A percentile compares a stretch with the other conserved stretches of the same genome.
These are phyloP conservation scores for Odontomyia ornata DNA, from an alignment of 2,888 invertebrate genomes.

Conservation along the genomic window DNA sequence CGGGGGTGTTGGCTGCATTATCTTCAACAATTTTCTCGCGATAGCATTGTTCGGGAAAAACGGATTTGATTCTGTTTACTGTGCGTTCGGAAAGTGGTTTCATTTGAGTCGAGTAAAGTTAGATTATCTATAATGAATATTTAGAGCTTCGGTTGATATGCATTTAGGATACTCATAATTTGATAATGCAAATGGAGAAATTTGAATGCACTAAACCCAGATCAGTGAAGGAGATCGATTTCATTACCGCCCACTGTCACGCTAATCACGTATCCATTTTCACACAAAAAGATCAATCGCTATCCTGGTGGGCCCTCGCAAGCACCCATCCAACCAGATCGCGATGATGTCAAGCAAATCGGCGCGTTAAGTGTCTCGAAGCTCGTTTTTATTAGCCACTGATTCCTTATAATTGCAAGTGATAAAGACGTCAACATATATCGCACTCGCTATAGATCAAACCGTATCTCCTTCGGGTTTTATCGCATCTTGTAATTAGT, in stretches of 20 bases:
- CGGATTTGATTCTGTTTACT: too few species aligned
- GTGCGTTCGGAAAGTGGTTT: too few species aligned
- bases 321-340: constrained; percentile 3
- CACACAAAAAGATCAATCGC: background rate
- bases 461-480: constrained; percentile 39
- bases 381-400: constrained; percentile 48
- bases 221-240: too few species aligned
- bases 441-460: constrained; percentile 42
- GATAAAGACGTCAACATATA: constrained; percentile 49
- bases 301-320: constrained; percentile 20
- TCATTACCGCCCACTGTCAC: too few species aligned
- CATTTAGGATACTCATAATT: too few species aligned
- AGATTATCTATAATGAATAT: too few species aligned
- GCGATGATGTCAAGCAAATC: constrained; percentile 39
- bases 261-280: background rate
- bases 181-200: too few species aligned
- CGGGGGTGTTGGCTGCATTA: constrained; percentile 7
- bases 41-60: background rate
- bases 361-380: constrained; percentile 39
- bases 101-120: too few species aligned
- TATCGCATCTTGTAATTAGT: constrained; percentile 45
- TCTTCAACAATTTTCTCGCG: background rate
- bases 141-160: too few species aligned
- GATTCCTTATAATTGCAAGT: constrained; percentile 48
- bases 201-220: too few species aligned